Conservation (phyloP, 1,140 invertebrate genomes). For the Drosophila suzukii region DNA sequence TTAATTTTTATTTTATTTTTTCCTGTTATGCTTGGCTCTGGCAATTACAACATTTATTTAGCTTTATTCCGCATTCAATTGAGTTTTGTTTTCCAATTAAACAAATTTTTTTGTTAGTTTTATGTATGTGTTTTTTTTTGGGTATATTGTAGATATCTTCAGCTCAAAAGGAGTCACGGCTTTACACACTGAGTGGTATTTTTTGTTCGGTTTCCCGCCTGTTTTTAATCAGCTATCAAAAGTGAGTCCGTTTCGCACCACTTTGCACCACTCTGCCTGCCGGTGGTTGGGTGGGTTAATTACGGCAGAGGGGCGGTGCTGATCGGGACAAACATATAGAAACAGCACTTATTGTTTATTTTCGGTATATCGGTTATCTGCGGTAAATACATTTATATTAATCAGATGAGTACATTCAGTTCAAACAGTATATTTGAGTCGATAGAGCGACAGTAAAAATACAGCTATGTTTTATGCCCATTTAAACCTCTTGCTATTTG, state of each 20-base stretch:
- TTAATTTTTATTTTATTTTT: constrained; percentile 25
- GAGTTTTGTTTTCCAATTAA: constrained; percentile 30
- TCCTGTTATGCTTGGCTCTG: constrained; percentile 42
- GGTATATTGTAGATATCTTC: constrained; percentile 18
- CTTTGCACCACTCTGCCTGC: constrained; percentile 5
- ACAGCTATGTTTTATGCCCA: constrained; percentile 24
- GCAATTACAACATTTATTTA: constrained; percentile 71
- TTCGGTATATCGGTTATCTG: constrained; percentile 10
- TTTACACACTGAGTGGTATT: constrained; percentile 46
- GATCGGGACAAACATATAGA: constrained; percentile 18
- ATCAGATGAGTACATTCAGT: constrained; percentile 44
- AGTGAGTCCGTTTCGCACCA: constrained; percentile 5
- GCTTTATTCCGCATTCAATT: constrained; percentile 36
- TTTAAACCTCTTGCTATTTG: constrained; percentile 23
- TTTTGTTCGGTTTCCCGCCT: constrained; percentile 3
- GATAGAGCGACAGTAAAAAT: constrained; percentile 48
- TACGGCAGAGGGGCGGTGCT: constrained; percentile 7
- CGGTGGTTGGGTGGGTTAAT: constrained; percentile 7
- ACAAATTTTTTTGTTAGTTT: constrained; percentile 24
- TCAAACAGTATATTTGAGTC: constrained; percentile 42
- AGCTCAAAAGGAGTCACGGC: constrained; percentile 67
- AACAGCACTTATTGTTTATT: constrained; percentile 9
- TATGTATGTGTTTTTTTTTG: constrained; percentile 12
- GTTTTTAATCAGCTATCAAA: constrained; percentile 44
- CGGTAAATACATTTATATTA: constrained; percentile 48